Conservation (phyloP, 2,113 vertebrate genomes). For the Chlamydotis undulata region DNA sequence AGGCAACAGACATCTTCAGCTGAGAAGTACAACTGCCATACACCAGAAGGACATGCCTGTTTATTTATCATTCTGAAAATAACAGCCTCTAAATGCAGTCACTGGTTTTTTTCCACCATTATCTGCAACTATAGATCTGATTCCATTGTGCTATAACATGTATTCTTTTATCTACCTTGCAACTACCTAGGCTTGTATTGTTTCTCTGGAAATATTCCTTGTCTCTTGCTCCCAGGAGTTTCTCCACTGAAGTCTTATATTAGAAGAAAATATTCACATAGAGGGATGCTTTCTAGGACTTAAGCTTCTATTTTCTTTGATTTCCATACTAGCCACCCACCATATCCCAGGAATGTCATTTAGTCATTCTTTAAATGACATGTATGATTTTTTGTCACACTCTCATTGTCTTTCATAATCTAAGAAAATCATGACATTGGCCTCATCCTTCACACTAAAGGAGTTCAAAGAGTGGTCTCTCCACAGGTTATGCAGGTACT, state of each 20-base stretch:
- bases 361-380: not conserved
- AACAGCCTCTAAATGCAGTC: not conserved
- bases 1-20: not conserved
- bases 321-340: not conserved
- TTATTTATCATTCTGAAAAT: not conserved
- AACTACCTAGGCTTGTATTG: not conserved
- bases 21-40: not conserved
- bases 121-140: not conserved
- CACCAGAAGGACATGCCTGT: not conserved
- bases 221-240: not conserved
- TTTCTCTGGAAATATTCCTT: not conserved
- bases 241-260: not conserved
- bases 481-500: not conserved
- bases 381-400: not conserved
- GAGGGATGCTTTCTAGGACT: not conserved
- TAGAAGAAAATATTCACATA: not conserved
- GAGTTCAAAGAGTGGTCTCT: not conserved
- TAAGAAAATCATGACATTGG: not conserved
- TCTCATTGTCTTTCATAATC: not conserved
- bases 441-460: not conserved
- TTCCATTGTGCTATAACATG: not conserved
- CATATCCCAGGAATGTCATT: not conserved
- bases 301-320: not conserved
- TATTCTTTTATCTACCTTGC: not conserved
- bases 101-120: not conserved